Base-by-base conservation (phyloP, 2,888 invertebrate genomes). In the Priapulus caudatus region DNA sequence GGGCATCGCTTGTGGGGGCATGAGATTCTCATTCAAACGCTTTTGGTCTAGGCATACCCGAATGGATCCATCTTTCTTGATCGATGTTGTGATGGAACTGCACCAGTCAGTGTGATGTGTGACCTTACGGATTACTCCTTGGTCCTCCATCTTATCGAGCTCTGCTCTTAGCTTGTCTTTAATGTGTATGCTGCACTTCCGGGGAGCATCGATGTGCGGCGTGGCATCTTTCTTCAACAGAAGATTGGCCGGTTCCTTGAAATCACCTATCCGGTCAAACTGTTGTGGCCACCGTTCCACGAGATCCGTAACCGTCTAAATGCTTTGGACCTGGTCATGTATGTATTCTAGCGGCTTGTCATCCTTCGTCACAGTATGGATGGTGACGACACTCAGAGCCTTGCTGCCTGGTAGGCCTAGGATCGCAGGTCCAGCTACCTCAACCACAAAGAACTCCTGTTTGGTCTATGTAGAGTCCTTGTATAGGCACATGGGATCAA, bases 1-100 rank as follows among this genome's bases (percentile, higher is more conserved):
- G 52, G 58, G 19, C 52, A 51, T 23, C 56, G 24, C 45, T 54
- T 53, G n/a, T n/a, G n/a, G n/a, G n/a, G n/a, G n/a, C n/a, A n/a
- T n/a, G n/a, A 58, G 23, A 10, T 48, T 43, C 1, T 53, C 21
- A 48, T 58, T 59, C 10, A 59, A 55, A 15, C 23, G 33, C 20
- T 47, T 43, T 1, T 53, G n/a, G n/a, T n/a, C 56, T n/a, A n/a
- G n/a, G n/a, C n/a, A n/a, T n/a, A 43, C 58, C 55, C 56, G n/a
- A 15, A 52, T 18, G 1, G 45, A 23, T 1, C 48, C 43, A 48
- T 54, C 44, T 10, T 19, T 23, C 20, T 56, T 54, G 1, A 16
- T 23, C 4, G 45, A 22, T 22, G 46, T 51, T 4, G 53, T 47
- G 15, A 53, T 16, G n/a, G 48, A 47, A 20, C 43, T 45, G 23